phyloP scores from a whole-genome alignment of 2,113 vertebrate genomes.

The Varanus komodoensis region DNA sequence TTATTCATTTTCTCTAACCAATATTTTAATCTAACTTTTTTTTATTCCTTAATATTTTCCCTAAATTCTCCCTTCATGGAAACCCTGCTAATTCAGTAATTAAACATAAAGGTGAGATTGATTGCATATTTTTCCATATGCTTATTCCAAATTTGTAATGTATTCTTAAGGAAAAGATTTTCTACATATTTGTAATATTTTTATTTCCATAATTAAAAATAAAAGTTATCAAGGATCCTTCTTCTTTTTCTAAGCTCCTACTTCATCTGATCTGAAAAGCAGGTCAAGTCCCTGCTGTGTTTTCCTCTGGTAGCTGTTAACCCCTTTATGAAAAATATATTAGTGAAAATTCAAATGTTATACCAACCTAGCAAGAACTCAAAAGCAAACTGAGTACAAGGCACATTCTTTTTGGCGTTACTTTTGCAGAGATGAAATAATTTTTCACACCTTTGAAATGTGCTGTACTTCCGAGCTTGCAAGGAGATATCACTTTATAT shows the following conservation, averaged over 20 bases:
- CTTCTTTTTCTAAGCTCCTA: background rate
- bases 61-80: too few relatives aligned
- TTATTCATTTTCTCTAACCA: too few relatives aligned
- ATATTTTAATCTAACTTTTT: too few relatives aligned
- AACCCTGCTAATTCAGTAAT: too few relatives aligned
- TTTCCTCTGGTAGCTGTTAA: constrained; percentile 19
- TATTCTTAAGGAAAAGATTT: too few relatives aligned
- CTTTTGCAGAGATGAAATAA: background rate
- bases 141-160: too few relatives aligned
- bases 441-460: constrained; percentile 28
- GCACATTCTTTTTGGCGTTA: background rate
- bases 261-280: constrained; percentile 6
- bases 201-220: too few relatives aligned
- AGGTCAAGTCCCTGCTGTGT: constrained; percentile 2
- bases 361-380: background rate
- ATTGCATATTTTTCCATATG: too few relatives aligned
- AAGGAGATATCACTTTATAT: constrained; percentile 6
- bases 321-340: constrained; percentile 23
- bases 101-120: too few relatives aligned
- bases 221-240: too few relatives aligned
- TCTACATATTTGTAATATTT: too few relatives aligned
- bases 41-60: too few relatives aligned
- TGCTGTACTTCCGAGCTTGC: background rate
- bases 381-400: background rate
- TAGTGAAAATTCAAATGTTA: constrained; percentile 21